Percentiles rank a stretch among this genome's conserved stretches.
These are phyloP conservation scores for Ridgeia piscesae DNA, from an alignment of 1,140 invertebrate species.

Conservation along the genomic window DNA sequence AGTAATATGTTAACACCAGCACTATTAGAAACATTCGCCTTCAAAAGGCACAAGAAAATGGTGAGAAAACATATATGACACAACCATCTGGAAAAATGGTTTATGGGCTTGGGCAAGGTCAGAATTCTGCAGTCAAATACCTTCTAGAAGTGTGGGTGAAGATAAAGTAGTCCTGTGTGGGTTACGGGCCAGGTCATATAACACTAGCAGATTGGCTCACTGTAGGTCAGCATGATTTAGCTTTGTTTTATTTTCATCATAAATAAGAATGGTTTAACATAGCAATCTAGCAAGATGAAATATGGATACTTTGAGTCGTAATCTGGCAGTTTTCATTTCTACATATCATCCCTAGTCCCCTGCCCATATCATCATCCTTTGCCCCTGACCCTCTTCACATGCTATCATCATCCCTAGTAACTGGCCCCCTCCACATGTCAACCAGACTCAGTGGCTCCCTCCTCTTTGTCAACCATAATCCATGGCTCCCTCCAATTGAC, in stretches of 20 bases:
- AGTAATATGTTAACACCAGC: not conserved
- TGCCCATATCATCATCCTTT: not conserved
- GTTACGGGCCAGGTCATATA: not conserved
- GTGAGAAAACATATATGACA: not conserved
- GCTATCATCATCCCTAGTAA: not conserved
- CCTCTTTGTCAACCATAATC: not conserved
- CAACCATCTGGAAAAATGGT: not conserved
- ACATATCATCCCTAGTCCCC: no score
- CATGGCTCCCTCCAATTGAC: not conserved
- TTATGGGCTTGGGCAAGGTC: not conserved
- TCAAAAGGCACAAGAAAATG: slow-evolving; percentile 4
- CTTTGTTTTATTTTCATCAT: no score
- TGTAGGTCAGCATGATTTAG: no score
- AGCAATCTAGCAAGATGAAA: no score
- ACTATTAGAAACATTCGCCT: not conserved
- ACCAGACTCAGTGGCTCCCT: not conserved
- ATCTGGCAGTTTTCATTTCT: no score
- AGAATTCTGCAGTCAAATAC: not conserved
- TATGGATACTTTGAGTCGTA: no score
- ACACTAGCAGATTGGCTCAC: no score
- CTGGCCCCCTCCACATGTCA: not conserved
- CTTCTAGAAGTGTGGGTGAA: not conserved
- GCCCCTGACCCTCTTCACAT: not conserved
- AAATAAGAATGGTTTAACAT: no score
- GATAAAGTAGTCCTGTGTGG: not conserved